phyloP scores from a whole-genome alignment of 2,888 invertebrate species.

The Timema cristinae region DNA sequence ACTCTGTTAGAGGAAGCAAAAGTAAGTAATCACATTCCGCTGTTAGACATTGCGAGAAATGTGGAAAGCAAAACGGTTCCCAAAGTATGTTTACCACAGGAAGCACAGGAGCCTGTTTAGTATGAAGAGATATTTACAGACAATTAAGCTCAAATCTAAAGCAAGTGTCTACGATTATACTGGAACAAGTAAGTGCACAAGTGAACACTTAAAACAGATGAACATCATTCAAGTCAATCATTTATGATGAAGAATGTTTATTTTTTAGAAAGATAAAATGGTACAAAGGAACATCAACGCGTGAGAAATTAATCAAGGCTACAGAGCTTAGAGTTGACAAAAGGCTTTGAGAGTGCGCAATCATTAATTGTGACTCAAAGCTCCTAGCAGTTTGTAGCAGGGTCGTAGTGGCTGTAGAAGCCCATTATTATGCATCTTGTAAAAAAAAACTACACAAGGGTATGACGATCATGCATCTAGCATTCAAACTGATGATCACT shows the following conservation, averaged over 20 bases:
- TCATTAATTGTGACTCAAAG: slow-evolving; percentile 1
- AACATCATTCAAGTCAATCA: background rate
- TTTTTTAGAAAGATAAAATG: slow-evolving; percentile 1
- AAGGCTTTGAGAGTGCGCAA: slow-evolving; percentile 7
- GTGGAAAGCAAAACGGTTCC: background rate
- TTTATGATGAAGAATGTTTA: background rate
- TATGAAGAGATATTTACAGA: background rate
- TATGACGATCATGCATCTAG: background rate
- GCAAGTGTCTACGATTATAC: background rate
- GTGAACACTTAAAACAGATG: background rate
- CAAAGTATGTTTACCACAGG: background rate
- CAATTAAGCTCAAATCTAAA: background rate
- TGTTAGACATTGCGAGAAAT: background rate
- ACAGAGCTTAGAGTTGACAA: background rate
- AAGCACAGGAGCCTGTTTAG: background rate
- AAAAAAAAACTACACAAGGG: background rate
- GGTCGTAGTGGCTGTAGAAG: too few species aligned
- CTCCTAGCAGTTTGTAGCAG: too few species aligned
- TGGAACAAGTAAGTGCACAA: background rate
- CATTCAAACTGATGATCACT: background rate
- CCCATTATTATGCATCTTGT: too few species aligned
- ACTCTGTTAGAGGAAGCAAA: background rate
- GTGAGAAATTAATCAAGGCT: too few species aligned
- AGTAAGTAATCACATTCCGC: background rate
- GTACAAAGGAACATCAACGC: background rate